Evolutionary conservation across 1,140 invertebrate genomes (phyloP), one percentile per base, ranked within the genome.

Genomic region (Brachionus plicatilis): DNA sequence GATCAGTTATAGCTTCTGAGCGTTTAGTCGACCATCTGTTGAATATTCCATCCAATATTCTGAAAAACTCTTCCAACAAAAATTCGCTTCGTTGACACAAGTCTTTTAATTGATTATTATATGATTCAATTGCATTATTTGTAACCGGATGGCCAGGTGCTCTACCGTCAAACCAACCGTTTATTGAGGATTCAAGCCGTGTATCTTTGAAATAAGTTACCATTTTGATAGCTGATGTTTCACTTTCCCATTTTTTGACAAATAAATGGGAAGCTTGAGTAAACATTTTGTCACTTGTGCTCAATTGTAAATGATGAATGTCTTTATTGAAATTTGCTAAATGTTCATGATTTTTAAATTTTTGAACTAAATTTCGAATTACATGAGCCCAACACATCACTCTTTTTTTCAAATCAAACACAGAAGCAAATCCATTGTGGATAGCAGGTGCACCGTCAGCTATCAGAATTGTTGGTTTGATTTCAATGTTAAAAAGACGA

Each of bases 341-440:
- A 24, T 45, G 70, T 45, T 75, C 41, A 20, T 75, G n/a, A 24
- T 45, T 75, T 75, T 47, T 75, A 20, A 75, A 75, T 45, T 45
- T 41, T 45, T 20, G n/a, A 47, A 45, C 70, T n/a, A 75, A 45
- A 17, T 75, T 75, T 45, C 70, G 37, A 45, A 75, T 45, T 20
- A 45, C 70, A 27, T 78, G 75, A 11, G 75, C 75, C 75, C 75
- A 78, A 41, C 75, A 78, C 9, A 27, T 24, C 7, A 78, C 75
- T 53, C 43, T 78, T 78, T 53, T 78, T 53, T 78, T 47, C 14
- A 53, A 27, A 53, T 53, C 24, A 29, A 53, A 78, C 9, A 78
- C 47, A 53, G 47, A 24, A 53, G 6, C 29, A 29, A 53, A 78
- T 14, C 45, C 45, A 53, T 78, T 53, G 17, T 20, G 20, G 9